These are phyloP conservation scores for Quadroppia sp. DNA, from an alignment of 2,888 invertebrate species.

Conservation along the genomic window DNA sequence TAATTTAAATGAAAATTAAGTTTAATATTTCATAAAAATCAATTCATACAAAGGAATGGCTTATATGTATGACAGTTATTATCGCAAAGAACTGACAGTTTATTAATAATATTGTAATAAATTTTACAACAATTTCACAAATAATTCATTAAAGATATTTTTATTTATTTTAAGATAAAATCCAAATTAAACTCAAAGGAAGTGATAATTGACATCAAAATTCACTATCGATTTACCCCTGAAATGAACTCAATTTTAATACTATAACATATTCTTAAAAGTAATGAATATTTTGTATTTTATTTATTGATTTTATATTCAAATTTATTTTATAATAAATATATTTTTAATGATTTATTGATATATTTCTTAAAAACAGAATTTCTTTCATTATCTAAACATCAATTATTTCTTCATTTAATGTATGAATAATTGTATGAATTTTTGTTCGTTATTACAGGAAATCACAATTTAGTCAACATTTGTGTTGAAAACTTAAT, in stretches of 20 bases:
- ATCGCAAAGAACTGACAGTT: background rate
- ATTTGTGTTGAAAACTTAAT: slow-evolving; percentile 17
- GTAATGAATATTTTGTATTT: background rate
- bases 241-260: background rate
- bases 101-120: background rate
- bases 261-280: background rate
- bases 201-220: slow-evolving; percentile 3
- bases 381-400: background rate
- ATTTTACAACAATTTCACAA: background rate
- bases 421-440: no score
- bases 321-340: background rate
- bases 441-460: background rate
- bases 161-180: background rate
- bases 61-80: no score
- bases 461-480: background rate
- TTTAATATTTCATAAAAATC: no score
- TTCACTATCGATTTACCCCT: background rate
- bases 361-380: background rate
- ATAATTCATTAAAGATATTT: background rate
- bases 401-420: no score
- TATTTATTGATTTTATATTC: background rate
- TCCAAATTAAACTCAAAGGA: background rate
- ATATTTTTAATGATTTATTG: background rate
- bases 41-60: no score
- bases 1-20: no score